These are phyloP conservation scores for Diprion similis DNA, from an alignment of 1,140 invertebrate genomes.

Conservation along the genomic window DNA sequence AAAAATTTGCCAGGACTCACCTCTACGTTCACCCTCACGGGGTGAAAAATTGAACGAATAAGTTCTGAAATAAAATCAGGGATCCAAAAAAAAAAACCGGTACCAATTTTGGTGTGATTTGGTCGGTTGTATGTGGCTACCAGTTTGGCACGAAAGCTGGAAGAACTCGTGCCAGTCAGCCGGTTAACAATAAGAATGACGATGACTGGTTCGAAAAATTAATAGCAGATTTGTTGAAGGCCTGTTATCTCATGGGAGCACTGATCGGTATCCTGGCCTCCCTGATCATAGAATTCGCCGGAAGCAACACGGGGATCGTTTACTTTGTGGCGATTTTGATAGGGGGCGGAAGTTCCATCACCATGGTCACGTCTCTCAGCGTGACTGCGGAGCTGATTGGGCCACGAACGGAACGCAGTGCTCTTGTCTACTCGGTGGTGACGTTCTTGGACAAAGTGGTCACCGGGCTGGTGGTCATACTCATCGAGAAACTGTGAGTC, in stretches of 20 bases:
- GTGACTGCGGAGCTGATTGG: slow-evolving; percentile 92
- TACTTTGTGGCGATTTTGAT: slow-evolving; percentile 53
- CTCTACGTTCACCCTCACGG: too few species aligned
- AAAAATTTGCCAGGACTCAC: too few species aligned
- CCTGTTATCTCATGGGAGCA: slow-evolving; percentile 52
- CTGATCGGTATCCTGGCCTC: slow-evolving; percentile 51
- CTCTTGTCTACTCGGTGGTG: slow-evolving; percentile 92
- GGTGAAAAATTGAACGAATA: too few species aligned
- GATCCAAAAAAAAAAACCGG: too few species aligned
- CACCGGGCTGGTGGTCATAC: slow-evolving; percentile 84
- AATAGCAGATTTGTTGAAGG: slow-evolving; percentile 29
- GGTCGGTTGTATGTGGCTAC: too few species aligned
- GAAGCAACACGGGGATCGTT: slow-evolving; percentile 40
- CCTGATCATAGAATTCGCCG: slow-evolving; percentile 46
- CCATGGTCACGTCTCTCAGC: slow-evolving; percentile 89
- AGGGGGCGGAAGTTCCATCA: slow-evolving; percentile 85
- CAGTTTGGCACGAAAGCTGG: too few species aligned
- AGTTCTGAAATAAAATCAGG: too few species aligned
- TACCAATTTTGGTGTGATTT: too few species aligned
- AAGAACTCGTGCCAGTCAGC: too few species aligned
- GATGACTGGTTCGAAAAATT: neutral
- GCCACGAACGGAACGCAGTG: slow-evolving; percentile 84
- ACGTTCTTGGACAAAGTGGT: slow-evolving; percentile 94
- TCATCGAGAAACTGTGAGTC: slow-evolving; percentile 82
- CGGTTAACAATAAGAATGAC: too few species aligned